Evolutionary conservation across 1,140 invertebrate genomes (phyloP).

Genomic region (Heliconius hewitsoni): DNA sequence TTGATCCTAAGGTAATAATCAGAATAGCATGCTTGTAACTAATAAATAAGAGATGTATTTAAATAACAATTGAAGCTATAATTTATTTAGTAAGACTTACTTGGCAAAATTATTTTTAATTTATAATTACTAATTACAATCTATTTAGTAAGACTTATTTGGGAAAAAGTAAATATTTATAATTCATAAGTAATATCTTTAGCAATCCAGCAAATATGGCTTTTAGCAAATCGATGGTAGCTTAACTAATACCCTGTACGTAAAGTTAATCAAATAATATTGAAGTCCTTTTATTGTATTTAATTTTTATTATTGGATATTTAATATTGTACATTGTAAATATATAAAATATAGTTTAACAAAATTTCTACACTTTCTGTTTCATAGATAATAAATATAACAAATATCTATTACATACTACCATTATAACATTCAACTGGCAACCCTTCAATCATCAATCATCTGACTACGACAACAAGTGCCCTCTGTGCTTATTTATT

Average conservation of each 20-base stretch:
- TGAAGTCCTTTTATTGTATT: no score
- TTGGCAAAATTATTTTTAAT: neutral
- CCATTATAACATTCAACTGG: constrained; percentile 27
- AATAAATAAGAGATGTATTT: constrained; percentile 3
- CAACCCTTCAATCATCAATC: constrained; percentile 63
- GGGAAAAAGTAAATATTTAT: neutral
- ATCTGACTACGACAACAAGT: constrained; percentile 63
- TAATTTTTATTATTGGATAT: no score
- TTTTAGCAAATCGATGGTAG: no score
- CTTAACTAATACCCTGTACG: no score
- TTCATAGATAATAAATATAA: neutral
- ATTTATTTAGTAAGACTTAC: neutral
- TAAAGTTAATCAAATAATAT: no score
- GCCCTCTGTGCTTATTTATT: constrained; percentile 52
- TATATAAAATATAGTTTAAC: neutral
- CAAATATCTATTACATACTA: neutral
- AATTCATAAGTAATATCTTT: neutral
- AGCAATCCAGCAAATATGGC: no score
- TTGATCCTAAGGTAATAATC: neutral
- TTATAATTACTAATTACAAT: neutral
- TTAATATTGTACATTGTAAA: no score
- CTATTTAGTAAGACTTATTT: neutral
- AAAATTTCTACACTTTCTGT: neutral
- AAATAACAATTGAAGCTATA: neutral
- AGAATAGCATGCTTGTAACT: neutral